Evolutionary conservation across 2,797 vertebrate species (phyloP), one percentile per base, ranked within the genome.

Genomic region (Erpetoichthys calabaricus): DNA sequence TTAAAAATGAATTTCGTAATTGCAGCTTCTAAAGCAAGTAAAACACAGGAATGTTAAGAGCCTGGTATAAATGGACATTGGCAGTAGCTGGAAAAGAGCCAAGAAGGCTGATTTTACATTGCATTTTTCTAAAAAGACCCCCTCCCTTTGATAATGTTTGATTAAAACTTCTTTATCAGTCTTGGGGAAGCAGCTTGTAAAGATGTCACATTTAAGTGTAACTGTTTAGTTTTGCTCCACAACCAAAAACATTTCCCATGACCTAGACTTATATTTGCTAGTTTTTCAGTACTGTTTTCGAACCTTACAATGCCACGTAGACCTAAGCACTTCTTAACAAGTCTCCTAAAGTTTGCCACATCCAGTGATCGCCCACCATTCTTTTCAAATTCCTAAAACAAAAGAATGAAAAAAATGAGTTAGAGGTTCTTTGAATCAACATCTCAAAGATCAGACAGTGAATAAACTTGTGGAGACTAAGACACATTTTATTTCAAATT

Each of bases 281-380:
- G 3, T 7, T 4, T 42, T 7, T 42, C 9, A 6, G 4, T 4
- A 10, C 44, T 5, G 46, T 4, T 44, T 41, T 6, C 6, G 7
- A 64, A 50, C 64, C 66, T 69, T 78, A 85, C 85, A 64, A 64
- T 72, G 47, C 67, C 64, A 9, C 63, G 65, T 61, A 78, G 73
- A 63, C 54, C 76, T 66, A 80, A 66, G 56, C 76, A 80, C 53
- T 75, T 85, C 75, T 80, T 87, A 68, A 83, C 61, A 53, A 83
- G 63, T 58, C 9, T 45, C 57, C 70, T 77, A 75, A 89, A 90
- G 45, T 67, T 71, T 50, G 75, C 73, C 44, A 71, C 61, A 67
- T 80, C 73, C 56, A 80, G 55, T 60, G 68, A 75, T 65, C 68
- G 73, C 42, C 44, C 71, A 55, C 77, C 74, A 45, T 51, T 68